Base-by-base conservation (phyloP, 2,113 vertebrate species). In the Thymallus thymallus region DNA sequence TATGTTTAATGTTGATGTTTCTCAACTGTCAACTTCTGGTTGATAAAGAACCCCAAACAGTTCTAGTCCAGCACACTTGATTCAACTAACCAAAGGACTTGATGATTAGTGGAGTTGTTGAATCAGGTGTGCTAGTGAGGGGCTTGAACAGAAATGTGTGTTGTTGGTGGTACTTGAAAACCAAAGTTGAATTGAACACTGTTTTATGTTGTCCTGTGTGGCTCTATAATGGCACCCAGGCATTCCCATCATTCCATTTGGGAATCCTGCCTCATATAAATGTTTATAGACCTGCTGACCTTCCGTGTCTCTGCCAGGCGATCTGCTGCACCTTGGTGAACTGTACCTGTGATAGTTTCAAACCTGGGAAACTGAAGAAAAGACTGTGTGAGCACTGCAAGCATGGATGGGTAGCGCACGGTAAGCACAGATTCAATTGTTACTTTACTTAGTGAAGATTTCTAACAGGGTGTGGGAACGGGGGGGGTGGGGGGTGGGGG, bases 341-440 rank as follows among this genome's bases (percentile, higher is more conserved):
- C 91, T 99, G 97, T 87, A 95, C 88, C 82, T 99, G 98, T 87
- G 95, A 95, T 73, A 94, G 94, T 86, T 99, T 98, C 89, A 96
- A 94, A 82, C 95, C 97, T 3, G 96, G 95, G 69, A 99, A 97
- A 85, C 95, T 97, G 88, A 96, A 96, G 90, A 93, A 94, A 72
- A 93, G 98, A 63, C 96, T 95, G 80, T 99, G 98, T 90, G 97
- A 99, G 66, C 94, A 95, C 29, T 99, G 98, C 91, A 95, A 94
- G 75, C 98, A 99, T 70, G 98, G 98, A 91, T 99, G 98, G 98
- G 98, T 99, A 56, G 96, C 96, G 51, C 98, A 99, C 16, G 98
- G 97, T 98, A 93, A 95, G 85, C 63, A 0, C 79, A 71, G 73
- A 78, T 74, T 32, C 5, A 65, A 18, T 7, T 35, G 22, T 32